Evolutionary conservation across 2,113 vertebrate species (phyloP).

Genomic region (Grammomys surdaster): DNA sequence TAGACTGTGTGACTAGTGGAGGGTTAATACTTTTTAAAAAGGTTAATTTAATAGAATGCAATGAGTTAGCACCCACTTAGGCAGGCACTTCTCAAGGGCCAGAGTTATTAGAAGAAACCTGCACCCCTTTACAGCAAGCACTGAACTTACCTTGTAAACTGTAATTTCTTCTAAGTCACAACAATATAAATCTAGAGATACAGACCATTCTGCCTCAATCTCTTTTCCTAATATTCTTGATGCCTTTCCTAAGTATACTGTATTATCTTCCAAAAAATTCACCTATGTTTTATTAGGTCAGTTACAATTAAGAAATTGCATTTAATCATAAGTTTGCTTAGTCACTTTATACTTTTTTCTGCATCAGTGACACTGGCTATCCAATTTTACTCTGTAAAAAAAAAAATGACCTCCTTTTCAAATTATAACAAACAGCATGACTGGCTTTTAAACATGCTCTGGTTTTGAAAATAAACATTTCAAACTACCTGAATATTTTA

Average conservation of each 20-base stretch:
- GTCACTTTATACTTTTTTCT: background rate
- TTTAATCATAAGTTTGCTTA: background rate
- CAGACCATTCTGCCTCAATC: background rate
- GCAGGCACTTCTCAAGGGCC: background rate
- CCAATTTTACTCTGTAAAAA: conserved; percentile 26
- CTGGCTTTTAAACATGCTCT: background rate
- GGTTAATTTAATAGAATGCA: background rate
- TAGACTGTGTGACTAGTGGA: background rate
- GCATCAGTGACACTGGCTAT: background rate
- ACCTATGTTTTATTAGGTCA: conserved; percentile 3
- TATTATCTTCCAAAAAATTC: background rate
- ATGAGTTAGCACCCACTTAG: background rate
- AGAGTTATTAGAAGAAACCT: background rate
- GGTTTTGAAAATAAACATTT: conserved; percentile 29
- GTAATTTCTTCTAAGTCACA: background rate
- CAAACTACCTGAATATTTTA: conserved; percentile 24
- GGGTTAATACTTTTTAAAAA: background rate
- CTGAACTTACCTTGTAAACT: background rate
- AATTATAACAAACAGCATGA: background rate
- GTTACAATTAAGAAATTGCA: conserved; percentile 9
- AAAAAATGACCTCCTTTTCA: background rate
- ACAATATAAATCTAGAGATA: conserved; percentile 9
- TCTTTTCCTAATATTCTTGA: background rate
- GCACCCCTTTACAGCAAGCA: background rate
- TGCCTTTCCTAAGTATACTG: background rate